These are phyloP conservation scores for Chiroxiphia lanceolata DNA, from an alignment of 2,797 vertebrate species.

Conservation along the genomic window DNA sequence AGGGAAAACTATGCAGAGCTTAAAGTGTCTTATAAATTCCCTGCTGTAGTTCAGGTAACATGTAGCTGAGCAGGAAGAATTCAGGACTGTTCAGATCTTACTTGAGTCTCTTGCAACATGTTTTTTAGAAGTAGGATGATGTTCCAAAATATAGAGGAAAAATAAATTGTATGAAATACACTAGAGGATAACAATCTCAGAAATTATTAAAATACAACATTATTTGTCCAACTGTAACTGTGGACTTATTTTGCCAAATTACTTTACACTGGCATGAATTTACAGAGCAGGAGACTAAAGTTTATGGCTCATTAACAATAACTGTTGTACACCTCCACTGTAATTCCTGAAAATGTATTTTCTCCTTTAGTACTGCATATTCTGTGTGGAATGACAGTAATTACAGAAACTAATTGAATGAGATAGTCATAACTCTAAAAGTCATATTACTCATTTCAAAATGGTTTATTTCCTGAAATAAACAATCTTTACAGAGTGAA, in stretches of 20 bases:
- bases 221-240: conserved; percentile 52
- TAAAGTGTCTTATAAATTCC: neutral
- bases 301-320: conserved; percentile 70
- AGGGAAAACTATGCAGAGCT: neutral
- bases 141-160: neutral
- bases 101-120: neutral
- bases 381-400: conserved; percentile 60
- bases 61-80: neutral
- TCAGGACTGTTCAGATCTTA: neutral
- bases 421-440: conserved; percentile 64
- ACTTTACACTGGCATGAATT: conserved; percentile 32
- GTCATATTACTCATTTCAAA: conserved; percentile 60
- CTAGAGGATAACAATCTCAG: neutral
- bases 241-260: conserved; percentile 49
- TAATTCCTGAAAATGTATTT: conserved; percentile 67
- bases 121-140: neutral
- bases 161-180: neutral
- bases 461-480: conserved; percentile 65
- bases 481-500: conserved; percentile 34
- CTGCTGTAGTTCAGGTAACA: neutral
- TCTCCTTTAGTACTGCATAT: conserved; percentile 48
- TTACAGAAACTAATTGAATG: conserved; percentile 71
- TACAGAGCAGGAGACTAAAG: conserved; percentile 49
- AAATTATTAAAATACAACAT: neutral
- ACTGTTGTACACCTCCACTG: conserved; percentile 61